Conservation (phyloP, 2,888 invertebrate genomes). For the Andrena fulva region DNA sequence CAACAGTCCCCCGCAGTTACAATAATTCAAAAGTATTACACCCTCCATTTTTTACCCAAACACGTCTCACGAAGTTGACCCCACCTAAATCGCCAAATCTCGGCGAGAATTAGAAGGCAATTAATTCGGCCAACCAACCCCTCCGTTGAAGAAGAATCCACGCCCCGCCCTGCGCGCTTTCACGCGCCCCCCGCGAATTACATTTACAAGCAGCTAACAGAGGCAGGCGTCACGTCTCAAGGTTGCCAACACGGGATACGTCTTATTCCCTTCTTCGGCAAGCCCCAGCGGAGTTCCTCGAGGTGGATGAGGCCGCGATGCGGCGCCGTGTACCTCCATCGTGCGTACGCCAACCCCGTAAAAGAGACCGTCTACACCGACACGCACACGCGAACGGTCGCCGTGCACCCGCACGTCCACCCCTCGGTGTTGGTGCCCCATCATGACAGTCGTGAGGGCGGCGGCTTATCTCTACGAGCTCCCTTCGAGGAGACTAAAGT, state of each 20-base stretch:
- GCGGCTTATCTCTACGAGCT: slow-evolving; percentile 79
- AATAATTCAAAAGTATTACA: too few species aligned
- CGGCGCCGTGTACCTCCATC: slow-evolving; percentile 26
- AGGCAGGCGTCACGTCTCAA: slow-evolving; percentile 32
- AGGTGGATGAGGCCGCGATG: slow-evolving; percentile 54
- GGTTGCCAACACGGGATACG: slow-evolving; percentile 52
- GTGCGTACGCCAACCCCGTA: slow-evolving; percentile 29
- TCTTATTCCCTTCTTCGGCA: slow-evolving; percentile 42
- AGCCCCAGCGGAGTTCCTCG: slow-evolving; percentile 47
- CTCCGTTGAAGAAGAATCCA: slow-evolving; percentile 26
- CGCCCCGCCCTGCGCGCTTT: slow-evolving; percentile 8
- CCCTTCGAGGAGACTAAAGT: slow-evolving; percentile 73
- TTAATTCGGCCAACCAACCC: neutral
- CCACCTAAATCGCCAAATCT: too few species aligned
- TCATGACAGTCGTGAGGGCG: slow-evolving; percentile 69
- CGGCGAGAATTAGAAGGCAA: neutral
- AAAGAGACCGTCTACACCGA: slow-evolving; percentile 29
- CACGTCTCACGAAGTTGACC: too few species aligned
- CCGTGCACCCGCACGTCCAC: slow-evolving; percentile 8
- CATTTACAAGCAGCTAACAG: slow-evolving; percentile 39
- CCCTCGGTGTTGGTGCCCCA: slow-evolving; percentile 55
- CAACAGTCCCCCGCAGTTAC: neutral
- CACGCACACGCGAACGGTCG: neutral
- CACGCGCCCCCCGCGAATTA: slow-evolving; percentile 44
- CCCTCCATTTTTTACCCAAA: too few species aligned